A percentile compares a stretch with the other conserved stretches of the same genome.
phyloP scores from a whole-genome alignment of 2,888 invertebrate genomes.

The Andricus quercusramuli region DNA sequence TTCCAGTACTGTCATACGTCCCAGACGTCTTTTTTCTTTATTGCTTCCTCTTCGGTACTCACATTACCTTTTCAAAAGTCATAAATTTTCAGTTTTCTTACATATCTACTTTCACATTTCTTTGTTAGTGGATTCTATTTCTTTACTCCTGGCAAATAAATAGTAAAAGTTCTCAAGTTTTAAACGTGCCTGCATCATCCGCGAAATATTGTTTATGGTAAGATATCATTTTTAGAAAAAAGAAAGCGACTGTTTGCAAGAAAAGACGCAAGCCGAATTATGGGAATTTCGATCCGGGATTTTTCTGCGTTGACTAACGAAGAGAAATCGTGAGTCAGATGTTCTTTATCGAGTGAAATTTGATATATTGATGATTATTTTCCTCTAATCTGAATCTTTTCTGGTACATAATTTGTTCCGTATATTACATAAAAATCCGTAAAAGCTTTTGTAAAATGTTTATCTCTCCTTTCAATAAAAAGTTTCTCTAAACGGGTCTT shows the following conservation, averaged over 20 bases:
- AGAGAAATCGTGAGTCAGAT: conserved; percentile 10
- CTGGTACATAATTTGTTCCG: neutral
- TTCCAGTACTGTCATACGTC: neutral
- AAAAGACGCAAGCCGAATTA: neutral
- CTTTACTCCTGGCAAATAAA: neutral
- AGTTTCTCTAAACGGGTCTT: neutral
- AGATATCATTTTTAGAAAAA: neutral
- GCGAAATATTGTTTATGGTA: neutral
- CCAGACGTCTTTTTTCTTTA: too few species aligned
- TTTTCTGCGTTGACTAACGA: conserved; percentile 19
- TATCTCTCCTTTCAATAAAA: neutral
- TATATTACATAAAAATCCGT: neutral
- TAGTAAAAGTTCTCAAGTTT: neutral
- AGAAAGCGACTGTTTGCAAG: neutral
- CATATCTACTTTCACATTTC: neutral
- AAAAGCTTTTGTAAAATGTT: neutral
- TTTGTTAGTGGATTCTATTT: neutral
- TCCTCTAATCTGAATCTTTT: neutral
- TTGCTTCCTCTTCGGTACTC: too few species aligned
- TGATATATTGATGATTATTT: neutral
- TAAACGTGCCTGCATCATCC: neutral
- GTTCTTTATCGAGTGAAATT: conserved; percentile 6
- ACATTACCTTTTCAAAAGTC: too few species aligned
- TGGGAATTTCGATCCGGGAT: conserved; percentile 5
- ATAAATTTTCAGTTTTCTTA: neutral